phyloP scores from a whole-genome alignment of 2,113 vertebrate genomes.

The Regulus satrapa region DNA sequence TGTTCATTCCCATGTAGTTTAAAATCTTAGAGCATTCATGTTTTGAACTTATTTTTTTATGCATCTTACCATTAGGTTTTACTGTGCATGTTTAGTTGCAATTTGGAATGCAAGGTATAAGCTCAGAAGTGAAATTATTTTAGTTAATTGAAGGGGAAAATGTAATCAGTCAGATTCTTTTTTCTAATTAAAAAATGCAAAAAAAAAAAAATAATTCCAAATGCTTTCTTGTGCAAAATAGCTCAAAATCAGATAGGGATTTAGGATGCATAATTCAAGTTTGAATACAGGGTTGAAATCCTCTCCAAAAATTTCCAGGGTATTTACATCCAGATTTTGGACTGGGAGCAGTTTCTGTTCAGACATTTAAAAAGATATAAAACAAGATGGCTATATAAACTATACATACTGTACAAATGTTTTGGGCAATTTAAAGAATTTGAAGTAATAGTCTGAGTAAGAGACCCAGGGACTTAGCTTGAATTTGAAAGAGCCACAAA shows the following conservation, averaged over 20 bases:
- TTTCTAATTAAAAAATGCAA: slow-evolving; percentile 47
- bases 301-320: slow-evolving; percentile 8
- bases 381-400: neutral
- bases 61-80: neutral
- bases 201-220: slow-evolving; percentile 28
- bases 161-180: slow-evolving; percentile 60
- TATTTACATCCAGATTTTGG: neutral
- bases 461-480: neutral
- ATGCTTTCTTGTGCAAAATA: slow-evolving; percentile 46
- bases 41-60: slow-evolving; percentile 12
- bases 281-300: neutral
- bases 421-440: neutral
- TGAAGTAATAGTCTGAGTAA: neutral
- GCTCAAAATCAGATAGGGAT: slow-evolving; percentile 50
- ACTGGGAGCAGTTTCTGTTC: neutral
- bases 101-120: slow-evolving; percentile 44
- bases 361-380: neutral
- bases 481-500: neutral
- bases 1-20: neutral
- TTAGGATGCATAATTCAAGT: neutral
- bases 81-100: neutral
- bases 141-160: slow-evolving; percentile 55
- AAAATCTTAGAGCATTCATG: neutral
- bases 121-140: slow-evolving; percentile 68
- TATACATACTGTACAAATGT: neutral